phyloP scores from a whole-genome alignment of 2,797 vertebrate genomes.

The Kryptolebias ocellatus region DNA sequence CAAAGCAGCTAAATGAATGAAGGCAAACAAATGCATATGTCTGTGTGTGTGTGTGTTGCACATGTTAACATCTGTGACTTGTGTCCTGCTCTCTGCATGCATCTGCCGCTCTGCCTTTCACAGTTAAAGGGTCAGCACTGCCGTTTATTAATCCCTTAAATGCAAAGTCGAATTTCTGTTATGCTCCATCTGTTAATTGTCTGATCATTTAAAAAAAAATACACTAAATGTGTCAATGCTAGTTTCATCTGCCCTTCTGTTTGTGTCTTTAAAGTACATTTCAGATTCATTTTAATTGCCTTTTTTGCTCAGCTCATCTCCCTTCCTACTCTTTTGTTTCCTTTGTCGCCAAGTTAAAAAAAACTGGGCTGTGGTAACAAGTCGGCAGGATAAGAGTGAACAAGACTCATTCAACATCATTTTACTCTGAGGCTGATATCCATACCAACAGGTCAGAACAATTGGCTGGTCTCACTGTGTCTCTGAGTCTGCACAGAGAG shows the following conservation, averaged over 20 bases:
- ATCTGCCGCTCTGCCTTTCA: slow-evolving; percentile 35
- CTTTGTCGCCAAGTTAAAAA: neutral
- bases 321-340: neutral
- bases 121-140: slow-evolving; percentile 57
- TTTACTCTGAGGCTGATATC: neutral
- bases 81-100: slow-evolving; percentile 11
- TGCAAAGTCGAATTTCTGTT: slow-evolving; percentile 70
- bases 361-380: neutral
- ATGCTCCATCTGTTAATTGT: slow-evolving; percentile 68
- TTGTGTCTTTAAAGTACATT: neutral
- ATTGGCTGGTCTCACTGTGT: neutral
- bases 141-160: slow-evolving; percentile 71
- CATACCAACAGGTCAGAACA: slow-evolving; percentile 17
- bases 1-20: slow-evolving; percentile 7
- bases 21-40: neutral
- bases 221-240: neutral
- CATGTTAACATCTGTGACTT: slow-evolving; percentile 30
- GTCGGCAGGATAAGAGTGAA: neutral
- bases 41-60: slow-evolving; percentile 18
- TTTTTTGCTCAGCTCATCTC: neutral
- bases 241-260: neutral
- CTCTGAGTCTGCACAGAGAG: slow-evolving; percentile 3
- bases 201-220: neutral
- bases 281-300: neutral
- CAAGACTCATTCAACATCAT: neutral